Conservation (phyloP, 2,888 invertebrate genomes). For the Chalcis sispes region DNA sequence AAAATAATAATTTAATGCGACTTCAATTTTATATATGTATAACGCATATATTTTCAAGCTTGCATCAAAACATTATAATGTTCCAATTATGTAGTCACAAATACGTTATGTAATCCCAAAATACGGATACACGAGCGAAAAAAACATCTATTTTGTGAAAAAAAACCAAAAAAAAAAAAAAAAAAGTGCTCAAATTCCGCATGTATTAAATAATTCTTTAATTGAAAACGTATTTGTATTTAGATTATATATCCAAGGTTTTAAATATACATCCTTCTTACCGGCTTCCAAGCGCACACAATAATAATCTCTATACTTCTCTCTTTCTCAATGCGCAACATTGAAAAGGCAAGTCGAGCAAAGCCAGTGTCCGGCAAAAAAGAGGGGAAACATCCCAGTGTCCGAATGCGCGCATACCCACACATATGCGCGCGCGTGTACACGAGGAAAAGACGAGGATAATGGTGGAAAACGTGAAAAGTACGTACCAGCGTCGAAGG, state of each 20-base stretch:
- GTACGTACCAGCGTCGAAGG: background rate
- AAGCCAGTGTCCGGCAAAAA: too few relatives aligned
- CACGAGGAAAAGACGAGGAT: background rate
- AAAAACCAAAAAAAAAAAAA: too few relatives aligned
- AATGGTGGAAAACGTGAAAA: background rate
- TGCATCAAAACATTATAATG: background rate
- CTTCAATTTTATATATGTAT: too few relatives aligned
- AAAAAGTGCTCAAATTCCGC: background rate
- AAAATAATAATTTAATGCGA: too few relatives aligned
- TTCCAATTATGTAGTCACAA: background rate
- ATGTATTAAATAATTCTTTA: background rate
- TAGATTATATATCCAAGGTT: background rate
- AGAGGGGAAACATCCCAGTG: too few relatives aligned
- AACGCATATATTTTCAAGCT: too few relatives aligned
- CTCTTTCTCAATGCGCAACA: too few relatives aligned
- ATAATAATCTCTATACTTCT: background rate
- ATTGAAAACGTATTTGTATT: background rate
- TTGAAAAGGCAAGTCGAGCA: too few relatives aligned
- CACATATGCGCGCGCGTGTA: too few relatives aligned
- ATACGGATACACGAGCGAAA: background rate
- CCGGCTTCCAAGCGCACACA: background rate
- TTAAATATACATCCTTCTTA: conserved; percentile 1
- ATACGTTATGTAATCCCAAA: background rate
- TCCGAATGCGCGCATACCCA: too few relatives aligned
- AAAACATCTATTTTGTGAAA: background rate